Evolutionary conservation across 2,888 invertebrate species (phyloP), one percentile per base, ranked within the genome.

Genomic region (Pristionchus fissidentatus): DNA sequence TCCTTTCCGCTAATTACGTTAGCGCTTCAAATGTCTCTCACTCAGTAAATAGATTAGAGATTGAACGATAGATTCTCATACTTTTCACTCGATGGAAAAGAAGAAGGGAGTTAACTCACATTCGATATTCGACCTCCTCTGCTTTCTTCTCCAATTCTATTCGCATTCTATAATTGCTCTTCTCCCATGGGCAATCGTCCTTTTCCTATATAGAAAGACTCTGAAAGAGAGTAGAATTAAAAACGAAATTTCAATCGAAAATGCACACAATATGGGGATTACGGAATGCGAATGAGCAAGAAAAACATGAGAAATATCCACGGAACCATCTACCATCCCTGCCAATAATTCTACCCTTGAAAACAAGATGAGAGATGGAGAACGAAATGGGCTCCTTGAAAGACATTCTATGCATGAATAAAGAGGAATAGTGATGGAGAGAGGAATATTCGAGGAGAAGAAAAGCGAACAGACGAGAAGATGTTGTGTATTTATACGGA

Each of bases 141-240:
- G 19, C 13, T 32, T 8, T 38, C 38, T 38, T 38, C 38, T 66
- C 66, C n/a, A n/a, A n/a, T 66, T n/a, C 66, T 38, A 66, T 66
- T n/a, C 38, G 66, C 66, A 66, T 66, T 35, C 66, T 66, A 66
- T 66, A 66, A 66, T 66, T 66, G 66, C 66, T 38, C 66, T 15
- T 66, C 66, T 66, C 38, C 38, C 66, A 66, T 66, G 55, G 22
- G 22, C 1, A 22, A n/a, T 15, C 55, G 8, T 57, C 26, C 26
- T 2, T n/a, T 5, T 15, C n/a, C 22, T 2, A 57, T 57, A 13
- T 32, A 15, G 29, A 32, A 13, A 29, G 10, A 60, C 29, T 5
- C 3, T 10, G 29, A 13, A 32, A 19, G 2, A 8, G 7, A 32
- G 19, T 19, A 38, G 10, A 10, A 38, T 66, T 35, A 3, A n/a